Percentiles rank a stretch among this genome's conserved stretches.
These are phyloP conservation scores for Diadema setosum DNA, from an alignment of 35 echinoderm and acorn worm species.

Conservation along the genomic window DNA sequence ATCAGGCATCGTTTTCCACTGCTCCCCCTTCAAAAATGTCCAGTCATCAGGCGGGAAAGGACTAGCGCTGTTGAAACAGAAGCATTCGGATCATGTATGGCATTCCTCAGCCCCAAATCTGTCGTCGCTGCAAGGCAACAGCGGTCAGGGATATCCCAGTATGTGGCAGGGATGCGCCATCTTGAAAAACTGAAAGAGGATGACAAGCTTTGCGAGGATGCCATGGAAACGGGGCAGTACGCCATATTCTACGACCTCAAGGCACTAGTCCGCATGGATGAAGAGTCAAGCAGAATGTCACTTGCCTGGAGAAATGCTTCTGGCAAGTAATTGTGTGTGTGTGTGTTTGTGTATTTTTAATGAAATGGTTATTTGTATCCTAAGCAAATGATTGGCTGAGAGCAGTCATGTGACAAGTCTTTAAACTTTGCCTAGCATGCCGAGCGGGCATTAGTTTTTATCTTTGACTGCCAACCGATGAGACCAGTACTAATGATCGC, in stretches of 20 bases:
- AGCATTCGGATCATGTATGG: too few species aligned
- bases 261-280: background rate
- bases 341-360: background rate
- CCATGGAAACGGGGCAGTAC: slow-evolving; percentile 28
- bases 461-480: too few species aligned
- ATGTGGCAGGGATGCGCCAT: slow-evolving; percentile 26
- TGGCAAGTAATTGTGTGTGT: background rate
- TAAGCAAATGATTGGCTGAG: background rate
- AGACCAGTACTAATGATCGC: too few species aligned
- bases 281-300: background rate
- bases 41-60: too few species aligned
- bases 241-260: slow-evolving; percentile 50
- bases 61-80: too few species aligned
- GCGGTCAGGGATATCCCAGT: slow-evolving; percentile 1
- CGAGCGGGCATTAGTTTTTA: background rate
- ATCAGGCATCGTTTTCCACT: too few species aligned
- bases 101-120: too few species aligned
- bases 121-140: too few species aligned
- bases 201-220: slow-evolving; percentile 28
- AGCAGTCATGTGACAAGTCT: background rate
- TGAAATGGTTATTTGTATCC: background rate
- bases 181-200: slow-evolving; percentile 70
- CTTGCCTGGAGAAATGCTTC: slow-evolving; percentile 18
- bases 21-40: too few species aligned
- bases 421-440: background rate